Evolutionary conservation across 1,140 invertebrate genomes (phyloP), one percentile per base, ranked within the genome.

Genomic region (Neodiprion pinetum): DNA sequence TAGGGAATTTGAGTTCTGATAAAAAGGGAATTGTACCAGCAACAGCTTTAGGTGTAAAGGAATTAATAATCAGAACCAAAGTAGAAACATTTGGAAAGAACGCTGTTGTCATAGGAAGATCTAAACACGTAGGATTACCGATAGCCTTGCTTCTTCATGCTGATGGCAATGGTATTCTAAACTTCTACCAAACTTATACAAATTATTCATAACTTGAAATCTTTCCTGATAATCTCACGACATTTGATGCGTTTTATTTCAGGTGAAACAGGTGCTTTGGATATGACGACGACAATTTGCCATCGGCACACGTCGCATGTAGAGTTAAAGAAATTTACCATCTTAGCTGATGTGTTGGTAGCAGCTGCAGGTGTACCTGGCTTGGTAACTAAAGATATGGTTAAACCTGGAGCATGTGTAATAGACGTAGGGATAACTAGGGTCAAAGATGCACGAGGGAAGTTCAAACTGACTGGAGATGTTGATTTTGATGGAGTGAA

Each of bases 391-490:
- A 92, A 93, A 17, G 92, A 96, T 71, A 97, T 97, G 94, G 89
- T 98, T 4, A 97, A 97, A 83, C 92, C 94, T 8, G 96, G 96
- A n/a, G 95, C 94, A 66, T 93, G 93, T 73, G 88, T 97, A 21
- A 96, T 97, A 76, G 96, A 97, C 88, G 94, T 97, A 76, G 96
- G 96, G 17, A 96, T 97, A 70, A 95, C 92, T 1, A 90, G 94
- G 80, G 88, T 96, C 9, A 90, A 89, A 48, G 91, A 92, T 74
- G 84, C 90, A 48, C 83, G 90, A 75, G 93, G 94, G 5, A 94
- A 93, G 81, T 90, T 88, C 9, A 93, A 92, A 85, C 87, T 97
- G n/a, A 94, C 96, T 21, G 96, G 96, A 8, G 96, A 98, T 88
- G 95, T 96, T 11, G 94, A 97, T 84, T 98, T 93, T 90, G 93